These are phyloP conservation scores for Pilophorus perplexus DNA, from an alignment of 2,888 invertebrate genomes.

Conservation along the genomic window DNA sequence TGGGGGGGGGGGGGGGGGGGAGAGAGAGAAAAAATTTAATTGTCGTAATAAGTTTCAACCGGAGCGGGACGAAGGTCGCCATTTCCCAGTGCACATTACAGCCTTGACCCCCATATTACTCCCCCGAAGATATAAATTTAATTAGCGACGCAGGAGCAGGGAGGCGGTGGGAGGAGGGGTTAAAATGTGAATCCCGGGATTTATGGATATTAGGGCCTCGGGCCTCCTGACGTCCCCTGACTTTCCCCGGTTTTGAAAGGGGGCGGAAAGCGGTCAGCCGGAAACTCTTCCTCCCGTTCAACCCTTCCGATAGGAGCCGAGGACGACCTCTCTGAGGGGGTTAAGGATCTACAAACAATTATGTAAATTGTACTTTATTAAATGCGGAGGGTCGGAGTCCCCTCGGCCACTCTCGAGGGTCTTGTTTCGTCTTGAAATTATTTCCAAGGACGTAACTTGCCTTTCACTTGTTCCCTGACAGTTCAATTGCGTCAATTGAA, in stretches of 20 bases:
- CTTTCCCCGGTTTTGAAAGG: not conserved
- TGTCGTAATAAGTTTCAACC: constrained; percentile 10
- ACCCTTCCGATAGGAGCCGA: not conserved
- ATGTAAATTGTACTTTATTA: constrained; percentile 45
- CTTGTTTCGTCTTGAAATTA: constrained; percentile 27
- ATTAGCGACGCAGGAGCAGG: constrained; percentile 18
- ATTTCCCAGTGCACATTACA: no score
- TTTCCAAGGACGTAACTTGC: no score
- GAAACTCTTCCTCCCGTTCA: constrained; percentile 18
- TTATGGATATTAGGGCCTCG: constrained; percentile 42
- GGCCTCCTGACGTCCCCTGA: not conserved
- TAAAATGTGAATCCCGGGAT: constrained; percentile 26
- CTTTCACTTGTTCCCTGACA: no score
- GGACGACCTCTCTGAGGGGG: not conserved
- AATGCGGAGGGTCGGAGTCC: constrained; percentile 13
- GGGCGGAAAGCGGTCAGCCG: constrained; percentile 36
- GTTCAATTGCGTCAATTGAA: no score
- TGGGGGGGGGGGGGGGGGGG: no score
- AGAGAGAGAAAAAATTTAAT: constrained; percentile 7
- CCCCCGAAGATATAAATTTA: constrained; percentile 38
- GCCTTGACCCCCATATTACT: no score
- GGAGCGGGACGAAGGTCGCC: not conserved
- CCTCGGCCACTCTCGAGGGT: not conserved
- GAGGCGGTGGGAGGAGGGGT: no score
- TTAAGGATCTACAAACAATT: constrained; percentile 42